Base-by-base conservation (phyloP, 2,888 invertebrate genomes). In the Enchytraeus crypticus region DNA sequence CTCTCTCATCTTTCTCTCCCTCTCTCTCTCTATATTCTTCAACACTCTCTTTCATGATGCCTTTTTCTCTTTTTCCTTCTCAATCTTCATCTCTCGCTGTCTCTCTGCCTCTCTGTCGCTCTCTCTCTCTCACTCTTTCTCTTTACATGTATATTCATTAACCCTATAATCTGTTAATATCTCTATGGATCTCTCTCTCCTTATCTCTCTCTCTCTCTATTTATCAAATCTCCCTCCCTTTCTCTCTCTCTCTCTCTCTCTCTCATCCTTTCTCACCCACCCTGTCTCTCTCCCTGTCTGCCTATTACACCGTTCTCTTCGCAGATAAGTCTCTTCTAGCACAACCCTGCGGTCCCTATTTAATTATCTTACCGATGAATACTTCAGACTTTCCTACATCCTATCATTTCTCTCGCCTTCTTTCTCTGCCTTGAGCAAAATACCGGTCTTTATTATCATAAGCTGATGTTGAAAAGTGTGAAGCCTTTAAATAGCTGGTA, bases 271-370 rank as follows among this genome's bases (percentile, higher is more conserved):
- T 23, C 27, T 29, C 26, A 33, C 5, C 3, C 34, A n/a, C n/a
- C 68, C 69, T 55, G 64, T 66, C 47, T 63, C 60, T 46, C 63
- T 57, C 51, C 49, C 51, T 64, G 60, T 59, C 66, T 67, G 53
- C 67, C 67, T 43, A 63, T 60, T 58, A 65, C 67, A 51, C 68
- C 66, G 33, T 64, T 62, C 57, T 65, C 60, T 51, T 66, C 68
- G 51, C 63, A 66, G 47, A 45, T 61, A 14, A 46, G 57, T 51
- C 53, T 69, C 57, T 68, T 66, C 27, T 67, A 69, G 59, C 66
- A 68, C 21, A 66, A 63, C 51, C 70, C 64, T 55, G 65, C 60
- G 47, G 61, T 66, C 38, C 62, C 63, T 45, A 62, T 46, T 11
- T 27, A 43, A 57, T 46, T 45, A 26, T 49, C 61, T 43, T 55